phyloP scores from a whole-genome alignment of 2,797 vertebrate genomes.

The Ispidina lecontei region DNA sequence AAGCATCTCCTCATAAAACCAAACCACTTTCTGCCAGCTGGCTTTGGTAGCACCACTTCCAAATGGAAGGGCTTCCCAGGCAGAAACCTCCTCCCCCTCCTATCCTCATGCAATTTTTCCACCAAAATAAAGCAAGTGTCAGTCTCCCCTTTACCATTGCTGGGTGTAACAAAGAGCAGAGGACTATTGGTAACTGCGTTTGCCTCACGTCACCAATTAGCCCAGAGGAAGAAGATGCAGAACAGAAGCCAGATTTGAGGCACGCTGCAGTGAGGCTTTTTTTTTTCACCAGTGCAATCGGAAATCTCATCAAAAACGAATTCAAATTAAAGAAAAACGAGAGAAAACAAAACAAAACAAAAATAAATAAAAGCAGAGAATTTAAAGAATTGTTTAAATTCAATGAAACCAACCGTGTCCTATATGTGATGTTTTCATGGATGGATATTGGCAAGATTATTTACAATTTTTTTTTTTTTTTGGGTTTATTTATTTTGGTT shows the following conservation, averaged over 20 bases:
- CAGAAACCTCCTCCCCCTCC: neutral
- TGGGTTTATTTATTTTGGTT: neutral
- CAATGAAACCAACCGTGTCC: conserved; percentile 85
- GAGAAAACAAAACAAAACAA: neutral
- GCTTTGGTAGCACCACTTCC: neutral
- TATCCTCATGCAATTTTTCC: neutral
- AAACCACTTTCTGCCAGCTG: neutral
- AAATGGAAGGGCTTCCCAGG: neutral
- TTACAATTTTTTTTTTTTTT: conserved; percentile 73
- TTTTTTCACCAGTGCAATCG: conserved; percentile 62
- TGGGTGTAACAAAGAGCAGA: neutral
- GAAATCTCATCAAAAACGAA: conserved; percentile 39
- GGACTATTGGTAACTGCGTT: conserved; percentile 36
- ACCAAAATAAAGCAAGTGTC: conserved; percentile 17
- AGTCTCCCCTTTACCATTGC: conserved; percentile 6
- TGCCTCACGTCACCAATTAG: conserved; percentile 53
- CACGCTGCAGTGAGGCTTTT: conserved; percentile 53
- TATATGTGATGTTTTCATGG: conserved; percentile 85
- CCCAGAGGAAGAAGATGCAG: conserved; percentile 40
- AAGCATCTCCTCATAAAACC: neutral
- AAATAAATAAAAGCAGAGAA: conserved; percentile 49
- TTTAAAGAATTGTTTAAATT: conserved; percentile 75
- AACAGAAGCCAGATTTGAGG: conserved; percentile 51
- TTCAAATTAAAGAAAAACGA: conserved; percentile 40
- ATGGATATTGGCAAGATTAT: conserved; percentile 78